phyloP scores from a whole-genome alignment of 2,888 invertebrate species.

The Idaea straminata region DNA sequence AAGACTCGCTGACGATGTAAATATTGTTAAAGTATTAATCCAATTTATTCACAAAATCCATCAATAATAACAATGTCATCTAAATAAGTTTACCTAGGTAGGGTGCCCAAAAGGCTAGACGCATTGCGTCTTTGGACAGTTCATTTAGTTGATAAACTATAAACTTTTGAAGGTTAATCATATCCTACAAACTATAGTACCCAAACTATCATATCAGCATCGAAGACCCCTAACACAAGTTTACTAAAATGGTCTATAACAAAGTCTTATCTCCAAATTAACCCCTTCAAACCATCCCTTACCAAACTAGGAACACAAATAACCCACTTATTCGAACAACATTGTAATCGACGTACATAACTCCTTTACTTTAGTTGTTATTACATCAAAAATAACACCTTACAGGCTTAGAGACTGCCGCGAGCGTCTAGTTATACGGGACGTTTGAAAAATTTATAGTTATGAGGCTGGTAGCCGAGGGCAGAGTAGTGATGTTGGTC shows the following conservation, averaged over 20 bases:
- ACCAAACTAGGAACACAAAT: not conserved
- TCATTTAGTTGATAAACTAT: too few relatives aligned
- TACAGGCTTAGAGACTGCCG: slow-evolving; percentile 37
- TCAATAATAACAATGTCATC: too few relatives aligned
- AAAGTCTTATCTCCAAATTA: not conserved
- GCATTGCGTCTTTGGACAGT: too few relatives aligned
- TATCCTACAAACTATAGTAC: not conserved
- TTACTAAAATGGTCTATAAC: not conserved
- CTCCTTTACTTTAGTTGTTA: slow-evolving; percentile 33
- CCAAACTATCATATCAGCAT: not conserved
- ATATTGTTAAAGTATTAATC: too few relatives aligned
- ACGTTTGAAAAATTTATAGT: slow-evolving; percentile 36
- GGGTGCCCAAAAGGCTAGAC: too few relatives aligned
- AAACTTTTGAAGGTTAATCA: too few relatives aligned
- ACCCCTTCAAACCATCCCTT: not conserved
- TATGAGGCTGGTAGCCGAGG: slow-evolving; percentile 25
- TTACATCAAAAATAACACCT: slow-evolving; percentile 56
- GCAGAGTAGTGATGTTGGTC: not conserved
- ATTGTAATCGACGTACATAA: slow-evolving; percentile 7
- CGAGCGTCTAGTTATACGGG: slow-evolving; percentile 43
- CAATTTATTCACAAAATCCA: too few relatives aligned
- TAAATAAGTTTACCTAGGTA: too few relatives aligned
- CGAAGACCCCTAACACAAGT: not conserved
- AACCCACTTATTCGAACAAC: slow-evolving; percentile 9
- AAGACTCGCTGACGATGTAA: too few relatives aligned